Base-by-base conservation (phyloP, 2,888 invertebrate species). In the Trachelus stipa region DNA sequence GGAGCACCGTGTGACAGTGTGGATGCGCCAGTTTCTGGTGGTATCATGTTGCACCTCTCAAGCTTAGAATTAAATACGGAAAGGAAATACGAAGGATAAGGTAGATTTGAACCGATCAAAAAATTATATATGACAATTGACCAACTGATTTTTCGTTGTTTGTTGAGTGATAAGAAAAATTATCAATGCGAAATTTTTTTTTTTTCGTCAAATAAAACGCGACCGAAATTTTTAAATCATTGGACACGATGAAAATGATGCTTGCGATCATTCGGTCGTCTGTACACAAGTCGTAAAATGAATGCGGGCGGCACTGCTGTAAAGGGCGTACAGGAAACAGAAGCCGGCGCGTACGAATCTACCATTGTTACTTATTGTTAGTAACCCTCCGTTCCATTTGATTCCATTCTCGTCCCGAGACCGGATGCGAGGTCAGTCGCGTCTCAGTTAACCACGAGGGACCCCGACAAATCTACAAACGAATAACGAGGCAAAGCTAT, bases 351-450 rank as follows among this genome's bases (percentile, higher is more conserved):
- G 87, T 88, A 89, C 89, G 88, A 90, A 89, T 90, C 87, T 87
- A 89, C 89, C 85, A 91, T 90, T 90, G 91, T 90, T 88, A 89
- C 88, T 89, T 56, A 56, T 56, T 56, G 40, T 56, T 88, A 89
- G 87, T 87, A 88, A 87, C 88, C 89, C 89, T 89, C 86, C 85
- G 86, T 90, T 89, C 86, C 86, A 87, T 89, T 90, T 88, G 85
- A 87, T 88, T 88, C 87, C 84, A 87, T 89, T 89, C 87, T 86
- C 87, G 87, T 85, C 84, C 84, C 85, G 81, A 81, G 83, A 87
- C 87, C 89, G 89, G 89, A 88, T 82, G 87, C 85, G 87, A 87
- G 88, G 87, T 90, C 90, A 89, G 87, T 88, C 90, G 90, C 90
- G 88, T 89, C 88, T 89, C 90, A 89, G 87, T 90, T 89, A 90